Evolutionary conservation across 2,797 vertebrate genomes (phyloP), one percentile per base, ranked within the genome.

Genomic region (Rhinichthys osculus): DNA sequence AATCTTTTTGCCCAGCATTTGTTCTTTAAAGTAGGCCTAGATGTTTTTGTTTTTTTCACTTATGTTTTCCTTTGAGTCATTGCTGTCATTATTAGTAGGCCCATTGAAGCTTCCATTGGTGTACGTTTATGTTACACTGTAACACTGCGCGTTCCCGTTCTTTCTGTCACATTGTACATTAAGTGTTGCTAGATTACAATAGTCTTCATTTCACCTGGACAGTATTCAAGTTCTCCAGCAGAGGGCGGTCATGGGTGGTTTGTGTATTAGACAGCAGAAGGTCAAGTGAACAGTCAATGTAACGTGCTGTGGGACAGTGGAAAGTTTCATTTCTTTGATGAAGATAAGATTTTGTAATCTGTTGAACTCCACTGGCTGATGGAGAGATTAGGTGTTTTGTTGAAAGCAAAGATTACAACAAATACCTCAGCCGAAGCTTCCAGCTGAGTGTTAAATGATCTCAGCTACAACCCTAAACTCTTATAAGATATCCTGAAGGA

Each of bases 171-270:
- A 50, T 33, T 33, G 14, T 52, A 16, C 40, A 35, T 50, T 3
- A 21, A 21, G 30, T 54, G 33, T n/a, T 1, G 21, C 21, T 40
- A 10, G 21, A 78, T 42, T 27, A 38, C 27, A 16, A 3, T 64
- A 33, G n/a, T 5, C 17, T 40, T 64, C 1, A 42, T 78, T 78
- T 62, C 57, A 64, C 38, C 77, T 78, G 38, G 57, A 79, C n/a
- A 30, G 16, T 64, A 7, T 21, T 64, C 1, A 14, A 44, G 40
- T 30, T 27, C 38, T 64, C 77, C 77, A 79, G 77, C 57, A 79
- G 77, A 79, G 77, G 77, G 57, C 57, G 9, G 4, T 78, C 77
- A 30, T 21, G 77, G 16, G 57, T 64, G 77, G 52, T 23, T n/a
- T 27, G 21, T 78, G 74, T 27, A 8, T n/a, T 23, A 2, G 3